Conservation (phyloP, 2,113 vertebrate genomes). For the Microtus ochrogaster region DNA sequence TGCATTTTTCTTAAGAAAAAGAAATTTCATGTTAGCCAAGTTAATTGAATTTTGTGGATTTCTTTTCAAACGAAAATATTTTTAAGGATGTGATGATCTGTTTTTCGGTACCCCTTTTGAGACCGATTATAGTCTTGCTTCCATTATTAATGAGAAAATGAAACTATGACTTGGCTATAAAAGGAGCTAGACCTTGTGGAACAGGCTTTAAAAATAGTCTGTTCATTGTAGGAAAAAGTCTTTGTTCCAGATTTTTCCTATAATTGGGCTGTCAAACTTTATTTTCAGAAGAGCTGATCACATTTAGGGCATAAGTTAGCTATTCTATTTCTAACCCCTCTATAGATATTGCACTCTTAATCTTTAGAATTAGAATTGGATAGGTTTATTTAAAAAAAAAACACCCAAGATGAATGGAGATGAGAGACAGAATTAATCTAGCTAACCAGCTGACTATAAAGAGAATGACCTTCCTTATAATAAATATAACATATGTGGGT, state of each 20-base stretch:
- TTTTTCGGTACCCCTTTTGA: neutral
- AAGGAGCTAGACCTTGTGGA: neutral
- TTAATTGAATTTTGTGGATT: neutral
- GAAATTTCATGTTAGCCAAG: neutral
- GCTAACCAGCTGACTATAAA: neutral
- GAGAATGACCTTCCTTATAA: neutral
- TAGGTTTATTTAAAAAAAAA: neutral
- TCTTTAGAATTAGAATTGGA: neutral
- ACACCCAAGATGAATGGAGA: neutral
- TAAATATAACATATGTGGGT: neutral
- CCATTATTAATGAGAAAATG: conserved; percentile 1
- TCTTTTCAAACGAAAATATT: neutral
- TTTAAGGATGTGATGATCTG: neutral
- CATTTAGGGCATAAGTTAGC: neutral
- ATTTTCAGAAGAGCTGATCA: conserved; percentile 18
- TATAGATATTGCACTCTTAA: neutral
- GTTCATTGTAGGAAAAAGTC: neutral
- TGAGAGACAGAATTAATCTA: neutral
- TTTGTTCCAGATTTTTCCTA: conserved; percentile 7
- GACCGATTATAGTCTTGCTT: neutral
- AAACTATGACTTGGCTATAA: conserved; percentile 17
- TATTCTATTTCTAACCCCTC: neutral
- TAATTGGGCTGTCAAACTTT: neutral
- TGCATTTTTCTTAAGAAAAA: conserved; percentile 16
- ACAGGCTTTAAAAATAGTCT: neutral